Evolutionary conservation across 1,140 invertebrate genomes (phyloP), one percentile per base, ranked within the genome.

Genomic region (Zaprionus kolodkinae): DNA sequence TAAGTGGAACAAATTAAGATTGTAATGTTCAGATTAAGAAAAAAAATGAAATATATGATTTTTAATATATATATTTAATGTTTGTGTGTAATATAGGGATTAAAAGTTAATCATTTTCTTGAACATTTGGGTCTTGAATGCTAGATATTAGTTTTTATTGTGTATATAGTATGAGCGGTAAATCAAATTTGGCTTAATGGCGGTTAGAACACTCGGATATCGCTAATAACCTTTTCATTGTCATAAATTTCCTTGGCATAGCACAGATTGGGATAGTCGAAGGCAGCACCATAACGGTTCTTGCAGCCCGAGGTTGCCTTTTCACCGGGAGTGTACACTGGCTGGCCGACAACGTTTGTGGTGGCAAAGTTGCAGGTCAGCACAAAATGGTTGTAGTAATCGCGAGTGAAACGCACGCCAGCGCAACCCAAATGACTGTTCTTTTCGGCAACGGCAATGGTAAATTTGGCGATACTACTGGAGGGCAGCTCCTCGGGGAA

Each of bases 301-400:
- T 78, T 70, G 74, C 79, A 82, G 6, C 79, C 79, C 15, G 78
- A 50, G 38, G 78, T 78, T 6, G 79, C 12, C 69, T 82, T 82
- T 6, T 82, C 79, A 7, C 78, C 79, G 7, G 81, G 80, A 7
- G 81, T 84, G 25, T 84, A 84, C 2, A 84, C 72, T 4, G 80
- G 80, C 6, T 83, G 79, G 3, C 80, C 80, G 40, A 82, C 70
- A 27, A 83, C 78, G 50, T 83, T 83, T 9, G 62, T 55, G 6
- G 80, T 83, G 25, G 80, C 80, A 43, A 83, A 83, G 65, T 83
- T 83, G 54, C 81, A 83, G 52, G 80, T 83, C n/a, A 84, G 33
- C n/a, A 84, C 72, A 27, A 84, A 84, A 54, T 84, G 81, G 61
- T 84, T 84, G 68, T 84, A 84, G 12, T 50, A 84, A 57, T 84